These are phyloP conservation scores for Eurytoma adleriae DNA, from an alignment of 2,888 invertebrate species.

Conservation along the genomic window DNA sequence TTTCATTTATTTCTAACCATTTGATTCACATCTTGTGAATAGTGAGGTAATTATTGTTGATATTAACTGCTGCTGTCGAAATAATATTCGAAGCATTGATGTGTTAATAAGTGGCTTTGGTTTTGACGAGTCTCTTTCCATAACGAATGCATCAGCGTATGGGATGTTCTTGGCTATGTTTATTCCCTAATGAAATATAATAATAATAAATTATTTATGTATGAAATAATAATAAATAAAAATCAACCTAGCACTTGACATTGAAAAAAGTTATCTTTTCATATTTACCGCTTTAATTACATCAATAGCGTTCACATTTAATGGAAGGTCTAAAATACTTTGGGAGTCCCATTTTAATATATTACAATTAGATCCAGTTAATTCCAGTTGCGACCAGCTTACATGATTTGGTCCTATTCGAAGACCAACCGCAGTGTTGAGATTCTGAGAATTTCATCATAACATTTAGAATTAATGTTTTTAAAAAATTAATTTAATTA, in stretches of 20 bases:
- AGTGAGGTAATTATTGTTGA: constrained; percentile 27
- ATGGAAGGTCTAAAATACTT: constrained; percentile 9
- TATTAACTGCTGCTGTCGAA: constrained; percentile 36
- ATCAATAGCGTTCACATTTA: constrained; percentile 3
- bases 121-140: constrained; percentile 41
- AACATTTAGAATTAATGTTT: background rate
- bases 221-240: background rate
- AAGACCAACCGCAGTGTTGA: constrained; percentile 37
- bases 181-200: constrained; percentile 21
- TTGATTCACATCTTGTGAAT: background rate
- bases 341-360: constrained; percentile 44
- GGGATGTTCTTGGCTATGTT: constrained; percentile 35
- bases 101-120: background rate
- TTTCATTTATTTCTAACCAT: background rate
- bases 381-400: constrained; percentile 43
- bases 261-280: constrained; percentile 10
- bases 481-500: background rate
- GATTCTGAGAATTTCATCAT: constrained; percentile 21
- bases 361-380: constrained; percentile 40
- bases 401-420: constrained; percentile 31
- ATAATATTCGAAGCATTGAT: background rate
- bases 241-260: background rate
- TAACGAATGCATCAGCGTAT: constrained; percentile 42
- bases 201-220: background rate
- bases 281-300: constrained; percentile 41